These are phyloP conservation scores for Barnardius zonarius DNA, from an alignment of 2,113 vertebrate genomes.

Conservation along the genomic window DNA sequence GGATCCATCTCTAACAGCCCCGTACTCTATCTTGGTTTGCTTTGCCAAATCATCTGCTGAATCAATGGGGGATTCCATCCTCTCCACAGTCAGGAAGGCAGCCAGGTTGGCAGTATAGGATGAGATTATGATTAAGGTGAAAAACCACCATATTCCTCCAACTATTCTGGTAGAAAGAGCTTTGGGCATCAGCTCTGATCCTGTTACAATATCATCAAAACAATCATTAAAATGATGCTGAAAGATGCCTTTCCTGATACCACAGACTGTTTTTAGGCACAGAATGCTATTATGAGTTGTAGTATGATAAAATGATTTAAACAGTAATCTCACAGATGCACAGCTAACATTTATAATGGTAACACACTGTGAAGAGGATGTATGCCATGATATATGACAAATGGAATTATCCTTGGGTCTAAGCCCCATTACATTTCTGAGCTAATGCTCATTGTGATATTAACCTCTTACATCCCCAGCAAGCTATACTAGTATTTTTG, in stretches of 20 bases:
- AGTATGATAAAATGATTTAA: slow-evolving; percentile 42
- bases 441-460: neutral
- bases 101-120: slow-evolving; percentile 98
- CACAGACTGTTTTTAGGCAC: slow-evolving; percentile 8
- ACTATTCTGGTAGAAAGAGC: slow-evolving; percentile 98
- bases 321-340: slow-evolving; percentile 38
- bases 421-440: slow-evolving; percentile 7
- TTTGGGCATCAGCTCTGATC: slow-evolving; percentile 98
- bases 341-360: slow-evolving; percentile 46
- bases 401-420: slow-evolving; percentile 47
- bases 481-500: neutral
- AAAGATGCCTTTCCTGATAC: neutral
- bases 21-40: slow-evolving; percentile 98
- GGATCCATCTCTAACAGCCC: slow-evolving; percentile 93
- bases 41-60: slow-evolving; percentile 97
- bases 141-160: slow-evolving; percentile 99
- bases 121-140: slow-evolving; percentile 97
- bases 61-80: slow-evolving; percentile 98
- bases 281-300: slow-evolving; percentile 30
- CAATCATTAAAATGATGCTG: slow-evolving; percentile 55
- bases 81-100: slow-evolving; percentile 96
- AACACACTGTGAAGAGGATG: slow-evolving; percentile 47
- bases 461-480: neutral
- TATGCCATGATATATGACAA: slow-evolving; percentile 42
- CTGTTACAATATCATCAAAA: slow-evolving; percentile 77